Base-by-base conservation (phyloP, 2,888 invertebrate genomes). In the Amblyjoppa fuscipennis region DNA sequence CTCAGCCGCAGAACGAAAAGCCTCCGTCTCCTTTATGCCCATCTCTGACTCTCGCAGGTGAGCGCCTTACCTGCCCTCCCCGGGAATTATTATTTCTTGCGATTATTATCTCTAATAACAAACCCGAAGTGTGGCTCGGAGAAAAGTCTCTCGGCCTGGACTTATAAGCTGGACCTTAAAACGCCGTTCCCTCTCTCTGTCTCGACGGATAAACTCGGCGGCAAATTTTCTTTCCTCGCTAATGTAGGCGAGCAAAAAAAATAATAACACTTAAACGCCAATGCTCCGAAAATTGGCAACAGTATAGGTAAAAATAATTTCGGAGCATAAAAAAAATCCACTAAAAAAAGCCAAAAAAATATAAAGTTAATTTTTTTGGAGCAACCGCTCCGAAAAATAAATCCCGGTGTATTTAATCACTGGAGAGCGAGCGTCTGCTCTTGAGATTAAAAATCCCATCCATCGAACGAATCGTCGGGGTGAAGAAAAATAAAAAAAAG, bases 101-200 rank as follows among this genome's bases (percentile, higher is more conserved):
- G 93, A 94, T 93, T 94, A 93, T 94, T 93, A 93, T 93, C 93
- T 93, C 90, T 93, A 93, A 93, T 92, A 93, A 93, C 92, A 93
- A 90, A 82, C 45, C 87, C 87, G 45, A 83, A 88, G 81, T 75
- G 80, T 71, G 71, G 66, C 76, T 74, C 78, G 79, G 78, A 82
- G 81, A 81, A 73, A 81, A 81, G 78, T 64, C 61, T 77, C 64
- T 77, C 64, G 71, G 45, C 75, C 80, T 51, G 76, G 56, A 83
- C 75, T 81, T 88, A 74, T 31, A 64, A 86, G 80, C 80, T 61
- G 76, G 80, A 74, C 85, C 81, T 75, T 81, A 34, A 75, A 77
- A 75, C 64, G 69, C 70, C 56, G 53, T 82, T 81, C 81, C 66
- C 56, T 78, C 71, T 45, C 45, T 25, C 25, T n/a, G 20, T 56